Evolutionary conservation across 2,113 vertebrate species (phyloP).

Genomic region (Smithornis capensis): DNA sequence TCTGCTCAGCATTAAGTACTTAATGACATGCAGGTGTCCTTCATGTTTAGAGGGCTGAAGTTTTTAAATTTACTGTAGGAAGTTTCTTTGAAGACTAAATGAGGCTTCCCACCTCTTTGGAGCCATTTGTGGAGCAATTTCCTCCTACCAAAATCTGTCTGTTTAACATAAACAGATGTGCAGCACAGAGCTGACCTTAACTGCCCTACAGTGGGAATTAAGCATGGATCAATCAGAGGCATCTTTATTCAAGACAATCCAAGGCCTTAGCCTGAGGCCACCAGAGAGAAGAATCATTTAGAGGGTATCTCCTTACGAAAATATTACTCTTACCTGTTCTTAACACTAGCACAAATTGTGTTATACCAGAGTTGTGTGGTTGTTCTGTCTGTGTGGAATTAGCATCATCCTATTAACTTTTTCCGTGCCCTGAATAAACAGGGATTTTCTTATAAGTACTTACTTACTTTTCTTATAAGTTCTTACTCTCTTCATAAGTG

Average conservation of each 20-base stretch:
- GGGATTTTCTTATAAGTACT: not conserved
- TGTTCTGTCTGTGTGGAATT: not conserved
- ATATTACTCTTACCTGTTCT: not conserved
- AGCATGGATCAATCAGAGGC: not conserved
- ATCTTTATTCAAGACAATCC: not conserved
- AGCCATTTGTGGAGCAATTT: not conserved
- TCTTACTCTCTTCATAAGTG: no score
- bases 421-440: not conserved
- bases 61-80: not conserved
- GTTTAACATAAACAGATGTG: slow-evolving; percentile 15
- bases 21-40: slow-evolving; percentile 60
- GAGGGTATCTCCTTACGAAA: not conserved
- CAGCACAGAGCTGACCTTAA: not conserved
- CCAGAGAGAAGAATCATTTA: not conserved
- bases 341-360: not conserved
- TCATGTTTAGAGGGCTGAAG: slow-evolving; percentile 3
- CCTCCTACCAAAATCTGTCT: not conserved
- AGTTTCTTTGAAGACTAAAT: slow-evolving; percentile 43
- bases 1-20: slow-evolving; percentile 45
- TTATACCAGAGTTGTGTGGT: not conserved
- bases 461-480: no score
- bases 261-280: not conserved
- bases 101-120: not conserved
- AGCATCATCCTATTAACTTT: not conserved
- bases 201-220: not conserved